Base-by-base conservation (phyloP, 2,888 invertebrate species). In the Dolichopus griseipennis region DNA sequence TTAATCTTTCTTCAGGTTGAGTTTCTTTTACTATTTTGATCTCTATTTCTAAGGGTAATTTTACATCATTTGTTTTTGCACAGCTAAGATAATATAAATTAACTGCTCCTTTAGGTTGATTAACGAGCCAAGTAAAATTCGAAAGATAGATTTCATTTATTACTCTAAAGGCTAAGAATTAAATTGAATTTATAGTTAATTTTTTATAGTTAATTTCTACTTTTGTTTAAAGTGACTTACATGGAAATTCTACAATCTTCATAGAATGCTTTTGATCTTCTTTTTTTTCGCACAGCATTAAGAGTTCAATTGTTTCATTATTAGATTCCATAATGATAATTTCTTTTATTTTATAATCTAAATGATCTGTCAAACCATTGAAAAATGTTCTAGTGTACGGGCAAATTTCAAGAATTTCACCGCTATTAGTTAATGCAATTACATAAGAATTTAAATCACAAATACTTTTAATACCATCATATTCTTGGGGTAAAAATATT, bases 11-110 rank as follows among this genome's bases (percentile, higher is more conserved):
- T 64, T 74, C 75, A 1, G 82, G 82, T 72, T 80, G 77, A 1
- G 80, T 79, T 73, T 82, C 82, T 0, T 78, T 78, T 0, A 82
- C 76, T 37, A 78, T 72, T 72, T 78, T 76, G 77, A 82, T 78
- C 75, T 79, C 78, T 68, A 82, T 76, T 69, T 75, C 75, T 20
- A 77, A 74, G 1, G 79, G 77, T 5, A 76, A 66, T 33, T 73
- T 72, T 3, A 71, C 67, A 0, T 65, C 67, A 67, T 75, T 75
- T 1, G 68, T 41, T 20, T 75, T 69, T 43, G 75, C 74, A 1
- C 78, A 75, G 4, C 75, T 74, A 64, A 82, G 70, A 69, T 79
- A 82, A 68, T 81, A 82, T 18, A 82, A 73, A 73, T 81, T 81
- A 10, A 79, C 76, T 0, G 79, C 77, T 68, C 76, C 74, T 68